Evolutionary conservation across 2,888 invertebrate genomes (phyloP).

Genomic region (Congeria kusceri): DNA sequence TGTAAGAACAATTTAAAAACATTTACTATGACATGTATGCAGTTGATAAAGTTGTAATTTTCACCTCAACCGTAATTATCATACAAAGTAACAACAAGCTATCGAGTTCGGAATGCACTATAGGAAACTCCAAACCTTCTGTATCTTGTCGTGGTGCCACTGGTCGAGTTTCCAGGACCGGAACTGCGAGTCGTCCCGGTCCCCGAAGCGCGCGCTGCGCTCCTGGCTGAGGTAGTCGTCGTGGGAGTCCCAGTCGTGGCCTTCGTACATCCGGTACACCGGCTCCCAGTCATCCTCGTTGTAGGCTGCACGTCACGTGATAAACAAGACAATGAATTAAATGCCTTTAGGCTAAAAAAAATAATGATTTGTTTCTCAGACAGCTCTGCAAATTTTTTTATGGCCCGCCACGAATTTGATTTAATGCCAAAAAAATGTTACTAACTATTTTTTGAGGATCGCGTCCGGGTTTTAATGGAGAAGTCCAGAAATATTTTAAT

Average conservation of each 20-base stretch:
- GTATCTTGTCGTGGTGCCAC: slow-evolving; percentile 55
- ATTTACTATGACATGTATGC: too few relatives aligned
- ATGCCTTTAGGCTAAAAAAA: too few relatives aligned
- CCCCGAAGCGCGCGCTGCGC: slow-evolving; percentile 43
- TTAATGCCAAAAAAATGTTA: too few relatives aligned
- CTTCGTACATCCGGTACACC: slow-evolving; percentile 57
- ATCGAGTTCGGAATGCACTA: background rate
- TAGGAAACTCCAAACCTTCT: slow-evolving; percentile 36
- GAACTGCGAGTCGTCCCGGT: slow-evolving; percentile 61
- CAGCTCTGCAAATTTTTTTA: too few relatives aligned
- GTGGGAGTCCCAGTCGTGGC: slow-evolving; percentile 60
- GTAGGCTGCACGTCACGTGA: slow-evolving; percentile 4
- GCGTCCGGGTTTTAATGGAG: too few relatives aligned
- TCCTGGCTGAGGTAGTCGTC: slow-evolving; percentile 59
- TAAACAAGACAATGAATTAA: background rate
- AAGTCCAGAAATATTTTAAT: too few relatives aligned
- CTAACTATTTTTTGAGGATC: too few relatives aligned
- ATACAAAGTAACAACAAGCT: background rate
- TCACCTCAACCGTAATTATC: too few relatives aligned
- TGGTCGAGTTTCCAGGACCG: slow-evolving; percentile 58
- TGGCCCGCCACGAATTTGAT: too few relatives aligned
- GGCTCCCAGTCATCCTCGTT: slow-evolving; percentile 60
- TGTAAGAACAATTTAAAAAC: too few relatives aligned
- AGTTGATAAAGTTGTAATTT: too few relatives aligned
- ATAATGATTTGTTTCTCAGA: too few relatives aligned